Evolutionary conservation across 2,888 invertebrate genomes (phyloP), one percentile per base, ranked within the genome.

Genomic region (Argyresthia goedartella): DNA sequence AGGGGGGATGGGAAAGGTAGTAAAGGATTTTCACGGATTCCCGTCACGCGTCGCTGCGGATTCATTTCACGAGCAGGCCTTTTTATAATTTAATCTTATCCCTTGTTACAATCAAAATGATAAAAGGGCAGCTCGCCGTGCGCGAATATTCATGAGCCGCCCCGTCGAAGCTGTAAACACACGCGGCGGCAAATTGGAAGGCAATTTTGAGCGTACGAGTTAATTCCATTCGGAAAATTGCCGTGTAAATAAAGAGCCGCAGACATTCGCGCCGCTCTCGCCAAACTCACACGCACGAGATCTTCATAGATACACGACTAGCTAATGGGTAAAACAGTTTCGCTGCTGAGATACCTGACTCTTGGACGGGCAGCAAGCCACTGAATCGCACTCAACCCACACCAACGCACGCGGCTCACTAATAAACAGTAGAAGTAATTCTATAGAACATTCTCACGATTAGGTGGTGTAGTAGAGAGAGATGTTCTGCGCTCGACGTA

Each of bases 41-140:
- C 16, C 55, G 64, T 64, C 70, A 72, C 75, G 72, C 65, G 53
- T 60, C 55, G 55, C 46, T 60, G 63, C 62, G 66, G 71, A 71
- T 71, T 71, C 67, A 65, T 73, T 69, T 64, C 66, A 60, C 60
- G 62, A 60, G 64, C 59, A 56, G 63, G 57, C 65, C 65, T 67
- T 71, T 71, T 74, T 71, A 73, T 73, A 73, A 76, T 76, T 72
- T 71, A 73, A 74, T 75, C 66, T 69, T 60, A 66, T 63, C 67
- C 62, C 66, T 71, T 68, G 70, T 69, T 67, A 69, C 73, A 69
- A 67, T 69, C 65, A 66, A 56, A 63, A 69, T 68, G 68, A 69
- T 66, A 64, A 66, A 67, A 66, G 61, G 59, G 62, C 56, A 41
- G 55, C 57, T 55, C 53, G 56, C 53, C 58, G 60, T 58, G 36